Evolutionary conservation across 2,113 vertebrate genomes (phyloP).

Genomic region (Nibea coibor): DNA sequence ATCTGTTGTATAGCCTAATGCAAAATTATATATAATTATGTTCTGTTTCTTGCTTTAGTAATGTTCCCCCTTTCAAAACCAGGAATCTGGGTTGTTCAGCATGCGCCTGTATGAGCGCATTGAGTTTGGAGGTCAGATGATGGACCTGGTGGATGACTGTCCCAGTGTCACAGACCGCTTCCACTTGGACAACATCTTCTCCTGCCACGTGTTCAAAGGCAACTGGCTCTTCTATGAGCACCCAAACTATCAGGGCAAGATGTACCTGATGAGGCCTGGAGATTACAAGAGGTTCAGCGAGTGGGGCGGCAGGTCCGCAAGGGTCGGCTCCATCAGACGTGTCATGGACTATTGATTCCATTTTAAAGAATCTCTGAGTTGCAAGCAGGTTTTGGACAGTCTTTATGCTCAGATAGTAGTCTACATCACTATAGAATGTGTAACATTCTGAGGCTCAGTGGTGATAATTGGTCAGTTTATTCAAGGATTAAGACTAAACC

Average conservation of each 20-base stretch:
- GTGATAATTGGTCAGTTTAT: neutral
- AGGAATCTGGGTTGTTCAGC: slow-evolving; percentile 59
- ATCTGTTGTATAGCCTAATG: neutral
- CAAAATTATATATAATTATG: neutral
- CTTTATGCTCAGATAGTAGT: neutral
- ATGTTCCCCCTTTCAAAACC: neutral
- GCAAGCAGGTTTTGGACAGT: neutral
- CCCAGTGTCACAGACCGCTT: slow-evolving; percentile 73
- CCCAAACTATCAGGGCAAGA: slow-evolving; percentile 73
- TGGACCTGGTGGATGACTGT: slow-evolving; percentile 77
- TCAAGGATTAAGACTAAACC: neutral
- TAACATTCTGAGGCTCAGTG: neutral
- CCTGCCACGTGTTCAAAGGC: slow-evolving; percentile 77
- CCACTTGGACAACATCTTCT: slow-evolving; percentile 73
- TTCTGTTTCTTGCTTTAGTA: neutral
- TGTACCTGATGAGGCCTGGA: slow-evolving; percentile 77
- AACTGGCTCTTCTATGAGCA: slow-evolving; percentile 81
- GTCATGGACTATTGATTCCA: slow-evolving; percentile 65
- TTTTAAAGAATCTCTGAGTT: neutral
- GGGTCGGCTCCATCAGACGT: slow-evolving; percentile 78
- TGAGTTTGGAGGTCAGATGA: slow-evolving; percentile 78
- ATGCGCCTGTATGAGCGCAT: slow-evolving; percentile 74
- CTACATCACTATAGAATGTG: neutral
- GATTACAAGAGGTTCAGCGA: slow-evolving; percentile 81
- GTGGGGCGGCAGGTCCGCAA: slow-evolving; percentile 74